phyloP scores from a whole-genome alignment of 2,113 vertebrate genomes.

The Nycticorax nycticorax region DNA sequence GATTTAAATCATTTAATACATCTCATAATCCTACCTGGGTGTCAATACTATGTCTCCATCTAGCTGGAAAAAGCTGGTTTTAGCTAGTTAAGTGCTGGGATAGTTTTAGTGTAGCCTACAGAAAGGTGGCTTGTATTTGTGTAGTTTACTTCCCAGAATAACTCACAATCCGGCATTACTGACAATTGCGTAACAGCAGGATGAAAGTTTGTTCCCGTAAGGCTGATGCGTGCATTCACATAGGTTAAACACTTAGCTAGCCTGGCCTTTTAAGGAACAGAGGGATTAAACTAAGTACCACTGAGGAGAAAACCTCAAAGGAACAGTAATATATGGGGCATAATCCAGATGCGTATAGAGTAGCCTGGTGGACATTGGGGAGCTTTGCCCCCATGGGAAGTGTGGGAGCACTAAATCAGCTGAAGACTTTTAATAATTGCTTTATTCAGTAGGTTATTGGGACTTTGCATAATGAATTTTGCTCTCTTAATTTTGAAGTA shows the following conservation, averaged over 20 bases:
- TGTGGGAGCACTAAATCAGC: not conserved
- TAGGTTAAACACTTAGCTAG: not conserved
- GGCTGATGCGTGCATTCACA: not conserved
- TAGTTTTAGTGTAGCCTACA: not conserved
- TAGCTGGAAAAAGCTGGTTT: not conserved
- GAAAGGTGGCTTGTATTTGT: not conserved
- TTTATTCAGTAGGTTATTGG: not conserved
- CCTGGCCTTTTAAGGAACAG: not conserved
- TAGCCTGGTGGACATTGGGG: not conserved
- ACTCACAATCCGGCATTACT: conserved; percentile 32
- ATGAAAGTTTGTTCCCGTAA: not conserved
- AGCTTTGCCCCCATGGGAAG: not conserved
- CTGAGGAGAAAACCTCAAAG: not conserved
- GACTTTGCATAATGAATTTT: not conserved
- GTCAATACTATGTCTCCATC: not conserved
- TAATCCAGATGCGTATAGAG: not conserved
- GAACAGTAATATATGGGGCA: not conserved
- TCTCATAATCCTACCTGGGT: not conserved
- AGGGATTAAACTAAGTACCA: not conserved
- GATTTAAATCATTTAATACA: not conserved
- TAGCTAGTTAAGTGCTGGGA: not conserved
- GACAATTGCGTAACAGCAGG: not conserved
- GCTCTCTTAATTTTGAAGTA: not conserved
- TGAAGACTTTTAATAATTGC: not conserved
- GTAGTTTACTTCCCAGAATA: conserved; percentile 26